Evolutionary conservation across 2,888 invertebrate genomes (phyloP).

Genomic region (Himalopsyche anomala): DNA sequence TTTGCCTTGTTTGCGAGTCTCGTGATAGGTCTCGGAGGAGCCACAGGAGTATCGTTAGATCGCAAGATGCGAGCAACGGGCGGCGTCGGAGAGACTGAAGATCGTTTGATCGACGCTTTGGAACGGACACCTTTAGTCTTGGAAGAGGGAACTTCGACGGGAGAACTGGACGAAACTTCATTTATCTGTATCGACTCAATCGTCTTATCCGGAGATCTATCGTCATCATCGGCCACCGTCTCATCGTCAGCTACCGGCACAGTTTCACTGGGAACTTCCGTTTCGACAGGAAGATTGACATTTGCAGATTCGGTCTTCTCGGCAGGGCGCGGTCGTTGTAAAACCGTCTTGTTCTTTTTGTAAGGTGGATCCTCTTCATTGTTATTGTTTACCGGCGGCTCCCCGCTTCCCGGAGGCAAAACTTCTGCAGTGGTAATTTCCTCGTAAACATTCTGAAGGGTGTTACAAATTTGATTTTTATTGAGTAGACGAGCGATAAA

Average conservation of each 20-base stretch:
- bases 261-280: constrained; percentile 11
- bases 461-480: constrained; percentile 72
- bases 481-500: constrained; percentile 74
- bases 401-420: constrained; percentile 39
- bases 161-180: constrained; percentile 81
- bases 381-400: constrained; percentile 52
- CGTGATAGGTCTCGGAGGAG: constrained; percentile 70
- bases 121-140: constrained; percentile 70
- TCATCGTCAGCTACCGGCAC: constrained; percentile 36
- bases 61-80: constrained; percentile 73
- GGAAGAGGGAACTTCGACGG: constrained; percentile 71
- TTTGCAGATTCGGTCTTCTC: constrained; percentile 44
- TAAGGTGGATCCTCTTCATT: constrained; percentile 56
- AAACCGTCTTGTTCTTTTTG: constrained; percentile 54
- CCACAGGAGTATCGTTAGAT: constrained; percentile 72
- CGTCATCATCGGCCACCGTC: constrained; percentile 18
- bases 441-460: constrained; percentile 72
- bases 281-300: neutral
- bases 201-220: constrained; percentile 37
- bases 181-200: constrained; percentile 79
- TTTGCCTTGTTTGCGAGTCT: constrained; percentile 67
- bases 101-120: constrained; percentile 63
- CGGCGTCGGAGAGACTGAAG: constrained; percentile 60
- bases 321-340: constrained; percentile 54
- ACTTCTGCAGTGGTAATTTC: constrained; percentile 69